phyloP scores from a whole-genome alignment of 2,113 vertebrate genomes.

The Phasianus colchicus region DNA sequence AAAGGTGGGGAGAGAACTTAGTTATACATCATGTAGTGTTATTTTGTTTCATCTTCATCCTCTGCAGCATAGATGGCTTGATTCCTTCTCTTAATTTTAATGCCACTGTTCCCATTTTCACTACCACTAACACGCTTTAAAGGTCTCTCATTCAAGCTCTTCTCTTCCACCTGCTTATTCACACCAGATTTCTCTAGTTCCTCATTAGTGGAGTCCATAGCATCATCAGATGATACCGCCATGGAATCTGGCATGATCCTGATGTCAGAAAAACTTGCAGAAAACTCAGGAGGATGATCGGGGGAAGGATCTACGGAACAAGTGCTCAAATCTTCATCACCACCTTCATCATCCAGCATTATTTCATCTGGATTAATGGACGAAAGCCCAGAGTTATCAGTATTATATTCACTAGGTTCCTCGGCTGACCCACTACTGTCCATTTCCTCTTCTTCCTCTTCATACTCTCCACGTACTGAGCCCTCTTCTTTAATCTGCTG shows the following conservation, averaged over 20 bases:
- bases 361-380: constrained; percentile 97
- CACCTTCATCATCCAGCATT: constrained; percentile 90
- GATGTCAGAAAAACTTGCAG: constrained; percentile 78
- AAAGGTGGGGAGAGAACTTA: neutral
- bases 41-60: constrained; percentile 77
- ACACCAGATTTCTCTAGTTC: constrained; percentile 61
- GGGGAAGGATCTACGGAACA: constrained; percentile 75
- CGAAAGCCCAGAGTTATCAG: constrained; percentile 86
- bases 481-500: constrained; percentile 76
- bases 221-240: constrained; percentile 74
- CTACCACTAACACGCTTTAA: constrained; percentile 84
- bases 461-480: constrained; percentile 51
- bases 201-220: constrained; percentile 53
- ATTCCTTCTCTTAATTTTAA: constrained; percentile 95
- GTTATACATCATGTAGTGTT: neutral
- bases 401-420: constrained; percentile 90
- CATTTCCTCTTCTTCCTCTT: constrained; percentile 78
- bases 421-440: constrained; percentile 83
- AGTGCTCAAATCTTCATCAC: constrained; percentile 75
- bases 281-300: constrained; percentile 75
- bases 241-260: constrained; percentile 76
- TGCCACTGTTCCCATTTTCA: constrained; percentile 63
- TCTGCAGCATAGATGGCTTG: constrained; percentile 89
- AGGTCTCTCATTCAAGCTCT: constrained; percentile 51
- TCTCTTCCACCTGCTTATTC: constrained; percentile 50